phyloP scores from a whole-genome alignment of 2,888 invertebrate species.

The Belgica antarctica region DNA sequence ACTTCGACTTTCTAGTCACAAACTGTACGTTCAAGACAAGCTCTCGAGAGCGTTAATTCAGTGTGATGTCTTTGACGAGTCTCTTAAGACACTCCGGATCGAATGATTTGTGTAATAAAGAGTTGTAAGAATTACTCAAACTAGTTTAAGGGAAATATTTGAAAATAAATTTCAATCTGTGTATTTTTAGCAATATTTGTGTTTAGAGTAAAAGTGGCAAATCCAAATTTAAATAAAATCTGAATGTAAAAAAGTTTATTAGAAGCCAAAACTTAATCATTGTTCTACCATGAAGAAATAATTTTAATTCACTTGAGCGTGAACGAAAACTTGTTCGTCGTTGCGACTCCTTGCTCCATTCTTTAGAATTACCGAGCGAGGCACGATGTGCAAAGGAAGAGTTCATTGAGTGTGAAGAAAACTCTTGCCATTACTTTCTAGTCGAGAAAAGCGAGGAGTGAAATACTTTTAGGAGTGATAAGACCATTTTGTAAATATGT shows the following conservation, averaged over 20 bases:
- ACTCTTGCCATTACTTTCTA: background rate
- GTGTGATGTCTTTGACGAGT: too few relatives aligned
- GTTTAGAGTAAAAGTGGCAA: constrained; percentile 36
- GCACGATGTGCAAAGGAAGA: too few relatives aligned
- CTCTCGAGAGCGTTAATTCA: too few relatives aligned
- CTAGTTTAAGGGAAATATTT: background rate
- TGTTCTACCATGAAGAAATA: background rate
- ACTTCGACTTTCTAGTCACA: too few relatives aligned
- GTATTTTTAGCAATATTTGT: constrained; percentile 44
- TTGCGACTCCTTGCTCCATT: too few relatives aligned
- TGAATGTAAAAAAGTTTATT: constrained; percentile 39
- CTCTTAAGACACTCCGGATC: too few relatives aligned
- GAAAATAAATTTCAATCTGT: constrained; percentile 37
- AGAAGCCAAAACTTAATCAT: constrained; percentile 35
- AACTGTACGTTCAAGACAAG: too few relatives aligned
- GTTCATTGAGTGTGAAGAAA: background rate
- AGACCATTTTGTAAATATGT: constrained; percentile 11
- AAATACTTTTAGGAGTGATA: constrained; percentile 4
- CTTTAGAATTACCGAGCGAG: too few relatives aligned
- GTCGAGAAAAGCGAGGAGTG: too few relatives aligned
- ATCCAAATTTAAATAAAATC: constrained; percentile 18
- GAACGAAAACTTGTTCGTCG: too few relatives aligned
- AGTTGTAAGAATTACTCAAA: background rate
- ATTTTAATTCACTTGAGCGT: too few relatives aligned
- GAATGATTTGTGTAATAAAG: constrained; percentile 15